A percentile compares a stretch with the other conserved stretches of the same genome.
phyloP scores from a whole-genome alignment of 1,140 invertebrate species.

The Drosophila nikananu region DNA sequence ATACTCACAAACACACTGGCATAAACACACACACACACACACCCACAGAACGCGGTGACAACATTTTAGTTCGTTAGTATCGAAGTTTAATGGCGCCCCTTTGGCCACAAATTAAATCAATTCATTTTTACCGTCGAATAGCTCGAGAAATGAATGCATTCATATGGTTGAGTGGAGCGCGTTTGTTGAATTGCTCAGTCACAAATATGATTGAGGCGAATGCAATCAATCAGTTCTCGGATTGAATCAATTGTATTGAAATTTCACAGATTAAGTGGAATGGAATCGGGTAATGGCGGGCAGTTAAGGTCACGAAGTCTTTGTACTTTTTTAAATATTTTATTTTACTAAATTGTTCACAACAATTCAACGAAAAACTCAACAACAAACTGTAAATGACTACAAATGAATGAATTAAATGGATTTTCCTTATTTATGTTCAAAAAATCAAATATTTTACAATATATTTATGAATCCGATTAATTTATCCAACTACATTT shows the following conservation, averaged over 20 bases:
- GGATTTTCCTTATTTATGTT: too few species aligned
- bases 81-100: conserved; percentile 49
- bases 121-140: conserved; percentile 39
- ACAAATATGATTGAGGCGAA: conserved; percentile 33
- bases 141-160: conserved; percentile 19
- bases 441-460: too few species aligned
- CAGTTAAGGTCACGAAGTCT: background rate
- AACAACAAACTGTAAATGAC: background rate
- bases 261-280: background rate
- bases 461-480: too few species aligned
- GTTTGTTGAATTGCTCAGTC: conserved; percentile 17
- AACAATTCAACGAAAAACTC: background rate
- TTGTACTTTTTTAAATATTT: background rate
- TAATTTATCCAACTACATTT: background rate
- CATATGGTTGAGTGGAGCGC: conserved; percentile 24
- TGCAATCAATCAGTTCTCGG: conserved; percentile 29
- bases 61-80: conserved; percentile 54
- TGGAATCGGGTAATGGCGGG: background rate
- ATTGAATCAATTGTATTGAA: conserved; percentile 13
- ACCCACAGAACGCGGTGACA: background rate
- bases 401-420: too few species aligned
- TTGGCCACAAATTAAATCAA: conserved; percentile 53
- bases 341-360: background rate
- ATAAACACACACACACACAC: background rate
- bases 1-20: conserved; percentile 5